phyloP scores from a whole-genome alignment of 37 sponge, comb jelly and placozoan genomes.

The Aplysina aerophoba region DNA sequence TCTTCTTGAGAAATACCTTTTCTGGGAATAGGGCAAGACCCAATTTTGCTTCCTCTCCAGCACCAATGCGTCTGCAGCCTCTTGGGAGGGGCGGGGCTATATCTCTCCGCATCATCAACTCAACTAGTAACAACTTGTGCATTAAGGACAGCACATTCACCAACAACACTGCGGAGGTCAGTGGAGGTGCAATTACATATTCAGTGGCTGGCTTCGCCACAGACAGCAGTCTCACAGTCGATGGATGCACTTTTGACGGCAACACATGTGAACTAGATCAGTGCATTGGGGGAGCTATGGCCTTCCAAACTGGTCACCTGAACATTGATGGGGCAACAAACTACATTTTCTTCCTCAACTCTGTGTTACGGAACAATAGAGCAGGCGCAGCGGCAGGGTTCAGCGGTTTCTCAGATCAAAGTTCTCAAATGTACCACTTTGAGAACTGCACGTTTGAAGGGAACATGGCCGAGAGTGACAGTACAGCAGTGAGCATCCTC shows the following conservation, averaged over 20 bases:
- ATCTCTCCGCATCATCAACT: not conserved
- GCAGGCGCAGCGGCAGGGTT: conserved; percentile 79
- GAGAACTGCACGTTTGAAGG: conserved; percentile 45
- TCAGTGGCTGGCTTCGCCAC: conserved; percentile 43
- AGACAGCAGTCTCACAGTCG: conserved; percentile 27
- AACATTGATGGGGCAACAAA: conserved; percentile 38
- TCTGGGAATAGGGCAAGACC: conserved; percentile 4
- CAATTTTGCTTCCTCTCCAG: not conserved
- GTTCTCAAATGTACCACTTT: conserved; percentile 73
- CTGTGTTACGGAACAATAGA: conserved; percentile 38
- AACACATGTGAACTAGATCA: conserved; percentile 50
- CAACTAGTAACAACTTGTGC: not conserved
- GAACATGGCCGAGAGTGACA: conserved; percentile 69
- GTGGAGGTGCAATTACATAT: conserved; percentile 65
- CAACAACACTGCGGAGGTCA: conserved; percentile 62
- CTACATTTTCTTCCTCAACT: conserved; percentile 42
- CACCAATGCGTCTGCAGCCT: not conserved
- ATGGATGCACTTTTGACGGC: conserved; percentile 33
- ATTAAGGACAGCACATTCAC: conserved; percentile 47
- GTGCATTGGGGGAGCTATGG: conserved; percentile 64
- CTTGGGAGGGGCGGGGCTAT: conserved; percentile 17
- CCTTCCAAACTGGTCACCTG: conserved; percentile 57
- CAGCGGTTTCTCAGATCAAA: not conserved
- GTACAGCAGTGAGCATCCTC: conserved; percentile 81
- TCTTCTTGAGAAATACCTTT: not conserved